These are phyloP conservation scores for Aleiodes alternator DNA, from an alignment of 2,888 invertebrate species.

Conservation along the genomic window DNA sequence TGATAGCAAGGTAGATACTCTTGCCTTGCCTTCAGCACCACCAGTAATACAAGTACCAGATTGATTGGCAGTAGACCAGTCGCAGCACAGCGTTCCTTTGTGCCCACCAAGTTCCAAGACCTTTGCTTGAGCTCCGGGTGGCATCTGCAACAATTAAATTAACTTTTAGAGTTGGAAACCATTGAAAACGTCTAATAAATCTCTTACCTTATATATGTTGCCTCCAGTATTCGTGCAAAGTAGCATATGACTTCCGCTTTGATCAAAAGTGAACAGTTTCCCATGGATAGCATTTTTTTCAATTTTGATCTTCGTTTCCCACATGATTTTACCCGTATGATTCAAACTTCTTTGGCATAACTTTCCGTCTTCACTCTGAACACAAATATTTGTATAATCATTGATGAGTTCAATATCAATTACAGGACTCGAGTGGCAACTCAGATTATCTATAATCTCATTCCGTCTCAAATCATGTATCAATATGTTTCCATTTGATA, in stretches of 20 bases:
- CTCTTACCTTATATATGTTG: constrained; percentile 73
- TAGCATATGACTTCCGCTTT: constrained; percentile 73
- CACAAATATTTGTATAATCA: constrained; percentile 78
- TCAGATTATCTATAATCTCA: constrained; percentile 78
- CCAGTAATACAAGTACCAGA: constrained; percentile 79
- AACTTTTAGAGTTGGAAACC: background rate
- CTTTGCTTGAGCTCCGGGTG: constrained; percentile 69
- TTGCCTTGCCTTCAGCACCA: constrained; percentile 78
- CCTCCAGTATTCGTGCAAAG: constrained; percentile 73
- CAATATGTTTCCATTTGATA: constrained; percentile 78
- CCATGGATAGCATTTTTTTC: constrained; percentile 73
- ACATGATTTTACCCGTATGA: constrained; percentile 75
- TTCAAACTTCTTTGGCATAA: constrained; percentile 73
- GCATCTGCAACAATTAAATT: constrained; percentile 67
- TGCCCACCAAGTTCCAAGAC: constrained; percentile 78
- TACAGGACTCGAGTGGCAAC: constrained; percentile 78
- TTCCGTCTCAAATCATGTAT: constrained; percentile 78
- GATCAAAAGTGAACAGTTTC: constrained; percentile 73
- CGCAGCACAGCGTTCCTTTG: constrained; percentile 77
- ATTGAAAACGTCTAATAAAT: background rate
- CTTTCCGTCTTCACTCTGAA: constrained; percentile 77
- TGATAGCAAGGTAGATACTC: constrained; percentile 78
- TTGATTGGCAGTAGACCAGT: constrained; percentile 80
- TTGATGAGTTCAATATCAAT: constrained; percentile 77
- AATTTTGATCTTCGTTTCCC: constrained; percentile 72